Evolutionary conservation across 2,888 invertebrate species (phyloP), one percentile per base, ranked within the genome.

Genomic region (Limnephilus lunatus): DNA sequence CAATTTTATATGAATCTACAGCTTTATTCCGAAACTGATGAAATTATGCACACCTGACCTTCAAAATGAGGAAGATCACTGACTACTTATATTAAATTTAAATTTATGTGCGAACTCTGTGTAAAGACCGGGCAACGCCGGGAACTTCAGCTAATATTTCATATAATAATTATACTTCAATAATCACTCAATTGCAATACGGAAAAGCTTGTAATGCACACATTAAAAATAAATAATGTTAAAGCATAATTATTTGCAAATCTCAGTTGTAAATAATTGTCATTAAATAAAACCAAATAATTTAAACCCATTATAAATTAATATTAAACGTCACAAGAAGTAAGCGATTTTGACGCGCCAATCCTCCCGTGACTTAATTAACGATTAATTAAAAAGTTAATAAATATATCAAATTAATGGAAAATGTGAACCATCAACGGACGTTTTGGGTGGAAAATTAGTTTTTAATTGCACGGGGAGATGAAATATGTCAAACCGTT

Each of bases 361-460:
- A 35, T 32, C 5, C 32, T 4, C 82, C 30, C 82, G 82, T 7
- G 32, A 30, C 82, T 32, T 83, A 83, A 83, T 83, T 32, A 83
- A 83, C 31, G 82, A 32, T 83, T 32, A 83, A 83, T 83, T 35
- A 83, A 83, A 83, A 83, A 83, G 82, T 83, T 35, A 19, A 83
- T 83, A 31, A 35, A 83, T 32, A 32, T 32, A 83, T 83, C 31
- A 83, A 32, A 32, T 31, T 83, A 83, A 31, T 25, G 31, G 32
- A 15, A 82, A 83, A 83, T 82, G 25, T 25, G 82, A 82, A 82
- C 82, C 15, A 32, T 31, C 32, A 83, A 32, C 31, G 32, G 15
- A 19, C 15, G 11, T 83, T 35, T 35, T 30, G 82, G 11, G 32
- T 9, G 82, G 31, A 82, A 82, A 81, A 31, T 82, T 82, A 31